phyloP scores from a whole-genome alignment of 2,113 vertebrate species.

The Theristicus caerulescens region DNA sequence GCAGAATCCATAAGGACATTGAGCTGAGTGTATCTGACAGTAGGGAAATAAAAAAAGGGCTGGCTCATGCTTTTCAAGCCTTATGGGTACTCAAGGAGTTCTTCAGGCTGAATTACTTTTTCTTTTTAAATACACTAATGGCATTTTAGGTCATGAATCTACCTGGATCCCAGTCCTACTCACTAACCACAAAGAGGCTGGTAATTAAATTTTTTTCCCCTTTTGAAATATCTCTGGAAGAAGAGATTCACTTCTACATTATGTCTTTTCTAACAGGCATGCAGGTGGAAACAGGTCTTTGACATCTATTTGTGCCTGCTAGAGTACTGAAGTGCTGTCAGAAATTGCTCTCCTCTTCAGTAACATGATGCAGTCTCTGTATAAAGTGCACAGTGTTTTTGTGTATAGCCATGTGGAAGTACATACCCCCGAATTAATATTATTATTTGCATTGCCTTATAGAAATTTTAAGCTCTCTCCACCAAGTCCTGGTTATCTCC shows the following conservation, averaged over 20 bases:
- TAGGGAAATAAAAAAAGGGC: background rate
- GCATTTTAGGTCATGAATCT: background rate
- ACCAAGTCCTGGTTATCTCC: background rate
- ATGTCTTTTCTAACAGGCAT: background rate
- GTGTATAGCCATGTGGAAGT: background rate
- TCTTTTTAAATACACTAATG: background rate
- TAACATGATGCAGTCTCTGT: background rate
- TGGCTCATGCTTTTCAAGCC: background rate
- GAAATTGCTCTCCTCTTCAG: background rate
- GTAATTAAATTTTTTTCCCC: background rate
- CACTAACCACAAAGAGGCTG: background rate
- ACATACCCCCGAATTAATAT: background rate
- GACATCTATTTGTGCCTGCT: background rate
- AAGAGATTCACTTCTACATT: background rate
- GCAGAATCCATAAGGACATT: background rate
- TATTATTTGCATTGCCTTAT: background rate
- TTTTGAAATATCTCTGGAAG: background rate
- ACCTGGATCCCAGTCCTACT: background rate
- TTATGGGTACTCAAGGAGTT: background rate
- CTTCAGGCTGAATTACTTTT: background rate
- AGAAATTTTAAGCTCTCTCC: background rate
- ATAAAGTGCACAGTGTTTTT: background rate
- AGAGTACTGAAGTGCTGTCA: background rate
- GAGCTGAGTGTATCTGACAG: background rate
- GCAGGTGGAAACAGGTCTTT: background rate